Evolutionary conservation across 2,113 vertebrate species (phyloP), one percentile per base, ranked within the genome.

Genomic region (Eubucco bourcierii): DNA sequence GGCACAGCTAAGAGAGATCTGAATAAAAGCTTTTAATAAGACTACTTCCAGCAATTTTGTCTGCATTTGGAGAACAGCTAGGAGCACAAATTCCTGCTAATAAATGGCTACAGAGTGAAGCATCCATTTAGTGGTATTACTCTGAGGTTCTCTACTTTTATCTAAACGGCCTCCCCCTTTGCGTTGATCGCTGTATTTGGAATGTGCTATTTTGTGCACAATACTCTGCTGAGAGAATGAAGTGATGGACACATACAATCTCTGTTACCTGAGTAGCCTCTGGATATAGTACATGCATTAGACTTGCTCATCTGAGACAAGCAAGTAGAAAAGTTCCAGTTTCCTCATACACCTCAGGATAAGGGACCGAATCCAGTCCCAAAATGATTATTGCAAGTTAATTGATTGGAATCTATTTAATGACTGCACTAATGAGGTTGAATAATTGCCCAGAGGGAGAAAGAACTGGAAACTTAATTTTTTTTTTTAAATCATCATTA

Each of bases 21-120:
- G 52, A 80, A 93, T 23, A 68, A 93, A 91, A 88, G 55, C n/a
- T 85, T 73, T 88, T 55, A 76, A 81, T 66, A 84, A 81, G 23
- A 61, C 39, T 84, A 68, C 65, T 90, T 92, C 73, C 80, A 88
- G 77, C 41, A 84, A 86, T 79, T 93, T 68, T 6, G 52, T 46
- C 31, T 65, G 39, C 24, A 72, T 79, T 79, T 72, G 34, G 53
- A 75, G 84, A 85, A 86, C 87, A 86, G 29, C 29, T 31, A 73
- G 71, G 46, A 73, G 50, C 34, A 88, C 8, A 76, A 89, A 84
- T 73, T 84, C 63, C 67, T 33, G 24, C 15, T 46, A 88, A 85
- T 80, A 34, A 7, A 76, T 44, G 55, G 28, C 31, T 33, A 71
- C 34, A 66, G 17, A 68, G 25, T 25, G 74, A 90, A 70, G 34